phyloP scores from a whole-genome alignment of 2,888 invertebrate genomes.

The Acanthosepion lycidas region DNA sequence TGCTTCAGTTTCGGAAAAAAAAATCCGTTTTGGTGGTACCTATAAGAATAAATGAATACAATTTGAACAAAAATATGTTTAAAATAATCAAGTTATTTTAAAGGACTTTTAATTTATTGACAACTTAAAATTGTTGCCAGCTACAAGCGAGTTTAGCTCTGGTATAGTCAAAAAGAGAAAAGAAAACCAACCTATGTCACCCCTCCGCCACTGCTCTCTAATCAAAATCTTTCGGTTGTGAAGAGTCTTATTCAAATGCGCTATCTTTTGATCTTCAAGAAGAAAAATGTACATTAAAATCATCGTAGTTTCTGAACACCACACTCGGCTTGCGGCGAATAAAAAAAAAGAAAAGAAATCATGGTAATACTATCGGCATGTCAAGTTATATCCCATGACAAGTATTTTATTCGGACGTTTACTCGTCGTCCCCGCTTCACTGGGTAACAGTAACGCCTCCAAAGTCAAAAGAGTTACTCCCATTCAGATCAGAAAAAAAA shows the following conservation, averaged over 20 bases:
- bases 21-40: no score
- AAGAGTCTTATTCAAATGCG: not conserved
- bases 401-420: not conserved
- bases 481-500: no score
- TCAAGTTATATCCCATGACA: not conserved
- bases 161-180: not conserved
- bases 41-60: no score
- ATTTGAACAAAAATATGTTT: no score
- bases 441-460: not conserved
- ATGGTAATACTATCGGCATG: not conserved
- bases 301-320: not conserved
- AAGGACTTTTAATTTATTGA: no score
- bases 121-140: no score
- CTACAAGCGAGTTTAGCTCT: no score
- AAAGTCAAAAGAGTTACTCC: not conserved
- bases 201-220: not conserved
- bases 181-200: not conserved
- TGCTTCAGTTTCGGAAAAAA: no score
- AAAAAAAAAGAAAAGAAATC: not conserved
- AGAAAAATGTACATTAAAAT: not conserved
- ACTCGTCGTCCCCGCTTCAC: not conserved
- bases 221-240: not conserved
- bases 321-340: not conserved
- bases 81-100: no score
- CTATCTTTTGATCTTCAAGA: not conserved